A percentile compares a stretch with the other conserved stretches of the same genome.
Evolutionary conservation across 2,797 vertebrate genomes (phyloP).

Genomic region (Lagorchestes hirsutus): DNA sequence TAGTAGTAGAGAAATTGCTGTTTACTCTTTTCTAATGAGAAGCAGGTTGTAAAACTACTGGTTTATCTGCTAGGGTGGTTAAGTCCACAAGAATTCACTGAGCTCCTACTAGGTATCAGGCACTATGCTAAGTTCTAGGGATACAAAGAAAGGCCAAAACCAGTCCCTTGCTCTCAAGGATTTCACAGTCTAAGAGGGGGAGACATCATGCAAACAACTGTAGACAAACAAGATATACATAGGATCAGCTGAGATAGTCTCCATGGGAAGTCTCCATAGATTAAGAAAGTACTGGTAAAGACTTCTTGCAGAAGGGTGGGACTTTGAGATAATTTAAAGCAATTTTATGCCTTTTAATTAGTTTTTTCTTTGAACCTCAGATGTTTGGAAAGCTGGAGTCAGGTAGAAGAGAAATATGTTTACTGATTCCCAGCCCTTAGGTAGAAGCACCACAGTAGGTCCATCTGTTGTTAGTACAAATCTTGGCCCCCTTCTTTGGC

Average conservation of each 20-base stretch:
- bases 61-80: constrained; percentile 33
- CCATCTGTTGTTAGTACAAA: not conserved
- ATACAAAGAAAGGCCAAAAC: not conserved
- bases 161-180: not conserved
- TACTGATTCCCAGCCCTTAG: not conserved
- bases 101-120: not conserved
- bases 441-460: not conserved
- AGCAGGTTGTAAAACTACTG: constrained; percentile 41
- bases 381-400: not conserved
- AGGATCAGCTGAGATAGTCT: not conserved
- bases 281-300: not conserved
- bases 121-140: not conserved
- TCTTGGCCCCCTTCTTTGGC: not conserved
- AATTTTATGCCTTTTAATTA: constrained; percentile 52
- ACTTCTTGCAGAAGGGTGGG: not conserved
- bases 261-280: not conserved
- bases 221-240: not conserved
- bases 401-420: not conserved
- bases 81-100: not conserved
- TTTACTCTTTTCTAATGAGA: constrained; percentile 63
- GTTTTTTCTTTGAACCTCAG: constrained; percentile 29
- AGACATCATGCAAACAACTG: not conserved
- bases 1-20: constrained; percentile 49
- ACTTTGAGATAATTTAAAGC: constrained; percentile 22
- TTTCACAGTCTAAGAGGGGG: not conserved